These are phyloP conservation scores for Ochotona princeps DNA, from an alignment of 2,113 vertebrate genomes.

Conservation along the genomic window DNA sequence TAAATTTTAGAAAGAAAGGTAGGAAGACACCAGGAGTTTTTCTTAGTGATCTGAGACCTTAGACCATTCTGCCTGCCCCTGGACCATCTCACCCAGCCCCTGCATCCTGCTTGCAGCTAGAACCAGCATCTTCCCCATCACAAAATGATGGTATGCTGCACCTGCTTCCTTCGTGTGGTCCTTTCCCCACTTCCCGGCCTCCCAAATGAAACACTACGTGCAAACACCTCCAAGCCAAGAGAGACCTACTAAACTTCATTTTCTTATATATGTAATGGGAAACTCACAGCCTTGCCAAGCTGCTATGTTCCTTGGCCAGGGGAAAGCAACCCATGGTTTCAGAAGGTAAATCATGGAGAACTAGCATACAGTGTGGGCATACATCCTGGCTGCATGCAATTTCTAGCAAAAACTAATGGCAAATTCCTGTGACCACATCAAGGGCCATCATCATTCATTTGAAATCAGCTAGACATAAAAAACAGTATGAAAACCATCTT, in stretches of 20 bases:
- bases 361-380: constrained; percentile 65
- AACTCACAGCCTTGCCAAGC: background rate
- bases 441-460: constrained; percentile 83
- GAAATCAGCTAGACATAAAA: constrained; percentile 82
- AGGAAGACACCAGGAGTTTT: background rate
- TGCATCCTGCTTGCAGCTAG: background rate
- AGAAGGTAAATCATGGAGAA: constrained; percentile 74
- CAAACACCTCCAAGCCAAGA: constrained; percentile 49
- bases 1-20: background rate
- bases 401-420: constrained; percentile 86
- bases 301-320: constrained; percentile 64
- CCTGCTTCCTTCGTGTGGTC: background rate
- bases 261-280: constrained; percentile 64
- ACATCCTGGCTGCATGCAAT: constrained; percentile 81
- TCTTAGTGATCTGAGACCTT: background rate
- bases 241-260: constrained; percentile 52
- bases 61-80: background rate
- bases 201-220: background rate
- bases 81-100: background rate
- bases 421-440: constrained; percentile 85
- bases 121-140: background rate
- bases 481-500: constrained; percentile 83
- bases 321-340: constrained; percentile 58
- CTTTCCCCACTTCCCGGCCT: background rate
- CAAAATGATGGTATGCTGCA: background rate